Evolutionary conservation across 2,113 vertebrate species (phyloP).

Genomic region (Syrrhaptes paradoxus): DNA sequence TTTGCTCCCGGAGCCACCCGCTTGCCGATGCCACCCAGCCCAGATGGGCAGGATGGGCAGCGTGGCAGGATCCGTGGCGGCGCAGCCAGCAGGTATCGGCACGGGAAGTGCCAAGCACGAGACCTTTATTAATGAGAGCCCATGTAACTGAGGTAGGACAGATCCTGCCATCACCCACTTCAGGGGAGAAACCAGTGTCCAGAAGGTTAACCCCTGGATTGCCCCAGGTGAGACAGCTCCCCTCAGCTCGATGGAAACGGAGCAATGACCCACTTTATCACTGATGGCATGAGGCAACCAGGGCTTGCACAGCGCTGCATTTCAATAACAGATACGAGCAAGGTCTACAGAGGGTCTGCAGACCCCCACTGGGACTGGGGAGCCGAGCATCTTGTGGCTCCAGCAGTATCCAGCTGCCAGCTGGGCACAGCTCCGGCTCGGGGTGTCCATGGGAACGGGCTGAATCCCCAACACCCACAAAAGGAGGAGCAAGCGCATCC

Average conservation of each 20-base stretch:
- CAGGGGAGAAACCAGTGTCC: background rate
- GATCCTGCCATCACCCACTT: background rate
- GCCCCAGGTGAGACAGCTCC: background rate
- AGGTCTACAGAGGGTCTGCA: background rate
- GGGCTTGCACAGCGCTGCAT: background rate
- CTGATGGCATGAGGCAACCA: background rate
- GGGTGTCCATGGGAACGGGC: rapidly evolving
- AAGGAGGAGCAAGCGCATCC: background rate
- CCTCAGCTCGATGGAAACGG: background rate
- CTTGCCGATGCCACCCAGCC: background rate
- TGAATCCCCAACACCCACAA: background rate
- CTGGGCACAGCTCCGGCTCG: background rate
- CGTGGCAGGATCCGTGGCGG: rapidly evolving
- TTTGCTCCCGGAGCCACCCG: background rate
- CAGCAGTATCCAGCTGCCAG: rapidly evolving
- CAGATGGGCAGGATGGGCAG: rapidly evolving
- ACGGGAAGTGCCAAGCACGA: background rate
- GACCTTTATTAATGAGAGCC: background rate
- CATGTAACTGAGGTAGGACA: conserved; percentile 15
- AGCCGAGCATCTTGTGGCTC: background rate
- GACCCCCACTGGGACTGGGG: background rate
- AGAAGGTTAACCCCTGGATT: rapidly evolving
- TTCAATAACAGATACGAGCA: background rate
- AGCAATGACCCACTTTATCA: background rate
- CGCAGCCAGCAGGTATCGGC: rapidly evolving